These are phyloP conservation scores for Diadegma fenestrale DNA, from an alignment of 2,888 invertebrate genomes.

Conservation along the genomic window DNA sequence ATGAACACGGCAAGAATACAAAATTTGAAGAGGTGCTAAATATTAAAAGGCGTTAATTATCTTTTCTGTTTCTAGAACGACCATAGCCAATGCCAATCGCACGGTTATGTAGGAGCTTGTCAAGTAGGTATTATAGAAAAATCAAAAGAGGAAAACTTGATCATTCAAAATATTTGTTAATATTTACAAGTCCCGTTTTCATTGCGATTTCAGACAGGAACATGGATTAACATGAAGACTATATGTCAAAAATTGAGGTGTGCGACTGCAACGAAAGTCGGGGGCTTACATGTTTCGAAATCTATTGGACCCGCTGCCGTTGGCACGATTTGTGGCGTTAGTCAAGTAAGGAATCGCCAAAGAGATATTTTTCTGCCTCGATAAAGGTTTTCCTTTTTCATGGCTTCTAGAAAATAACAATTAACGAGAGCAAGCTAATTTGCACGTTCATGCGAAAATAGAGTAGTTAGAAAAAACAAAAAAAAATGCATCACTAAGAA, in stretches of 20 bases:
- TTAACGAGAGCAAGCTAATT: background rate
- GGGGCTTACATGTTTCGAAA: background rate
- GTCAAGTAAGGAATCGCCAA: background rate
- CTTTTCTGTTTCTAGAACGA: background rate
- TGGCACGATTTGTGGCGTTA: conserved; percentile 11
- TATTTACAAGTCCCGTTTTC: background rate
- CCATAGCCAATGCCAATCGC: conserved; percentile 14
- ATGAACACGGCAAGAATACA: background rate
- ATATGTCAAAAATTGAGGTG: background rate
- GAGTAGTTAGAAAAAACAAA: background rate
- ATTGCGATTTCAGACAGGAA: background rate
- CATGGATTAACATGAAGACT: background rate
- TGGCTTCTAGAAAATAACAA: background rate
- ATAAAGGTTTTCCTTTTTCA: background rate
- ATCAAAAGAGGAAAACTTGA: background rate
- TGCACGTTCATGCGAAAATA: background rate
- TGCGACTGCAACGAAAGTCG: background rate
- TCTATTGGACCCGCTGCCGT: background rate
- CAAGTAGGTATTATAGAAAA: background rate
- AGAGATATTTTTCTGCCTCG: background rate
- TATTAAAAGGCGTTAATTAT: background rate
- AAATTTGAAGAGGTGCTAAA: background rate
- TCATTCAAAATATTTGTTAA: background rate
- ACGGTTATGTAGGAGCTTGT: conserved; percentile 4
- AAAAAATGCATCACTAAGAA: background rate